Evolutionary conservation across 2,888 invertebrate genomes (phyloP), one percentile per base, ranked within the genome.

Genomic region (Subacronicta megacephala): DNA sequence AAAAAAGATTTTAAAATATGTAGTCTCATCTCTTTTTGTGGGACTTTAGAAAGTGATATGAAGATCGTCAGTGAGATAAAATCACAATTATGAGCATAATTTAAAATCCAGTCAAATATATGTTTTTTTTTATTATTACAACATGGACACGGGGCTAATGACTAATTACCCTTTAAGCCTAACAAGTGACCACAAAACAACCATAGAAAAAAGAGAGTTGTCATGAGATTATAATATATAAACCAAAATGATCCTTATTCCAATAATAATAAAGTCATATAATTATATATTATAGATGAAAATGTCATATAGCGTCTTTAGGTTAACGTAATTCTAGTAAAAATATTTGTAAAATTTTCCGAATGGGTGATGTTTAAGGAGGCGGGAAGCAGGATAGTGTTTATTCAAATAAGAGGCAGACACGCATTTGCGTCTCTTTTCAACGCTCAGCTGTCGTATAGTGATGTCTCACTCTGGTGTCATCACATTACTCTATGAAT

Each of bases 161-260:
- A 71, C 67, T 67, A 58, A n/a, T 57, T 65, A 59, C 53, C 54
- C 53, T 53, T 61, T 56, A 64, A 69, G 45, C 49, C 69, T 64
- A 56, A 36, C 18, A 50, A 52, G 35, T 46, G 42, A 69, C 59
- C 51, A 59, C 38, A 52, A 53, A 23, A 69, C 41, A 63, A 70
- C 47, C 52, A 43, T 36, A 57, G 31, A 43, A 41, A n/a, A 51
- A 66, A 46, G 7, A 54, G 40, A 69, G 31, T 45, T 54, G 51
- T 64, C 66, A 66, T 62, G 71, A 74, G 71, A 71, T 73, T 73
- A 55, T 47, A 33, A 55, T 47, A 33, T 38, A 40, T 35, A 56
- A 56, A 38, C 47, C 9, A 70, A 47, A 54, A 44, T 33, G 10
- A 41, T 31, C 20, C 50, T 56, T 69, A 64, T n/a, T 0, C 0